Conservation (phyloP, 2,888 invertebrate genomes). For the Digitonthophagus gazella region DNA sequence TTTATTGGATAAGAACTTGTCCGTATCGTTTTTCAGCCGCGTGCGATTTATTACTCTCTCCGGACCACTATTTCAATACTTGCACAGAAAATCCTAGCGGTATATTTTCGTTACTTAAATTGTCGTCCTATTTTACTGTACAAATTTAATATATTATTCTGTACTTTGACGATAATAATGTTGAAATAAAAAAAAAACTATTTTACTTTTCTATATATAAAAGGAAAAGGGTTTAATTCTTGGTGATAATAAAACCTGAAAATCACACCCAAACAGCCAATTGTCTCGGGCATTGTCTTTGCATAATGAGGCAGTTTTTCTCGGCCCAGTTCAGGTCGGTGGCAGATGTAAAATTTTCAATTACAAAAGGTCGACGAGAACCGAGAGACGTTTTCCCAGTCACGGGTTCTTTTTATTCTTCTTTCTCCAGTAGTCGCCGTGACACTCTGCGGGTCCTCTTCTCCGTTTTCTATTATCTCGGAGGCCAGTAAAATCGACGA, state of each 20-base stretch:
- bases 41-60: not conserved
- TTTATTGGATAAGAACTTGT: constrained; percentile 11
- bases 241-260: not conserved
- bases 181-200: too few species aligned
- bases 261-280: not conserved
- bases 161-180: too few species aligned
- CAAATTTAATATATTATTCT: too few species aligned
- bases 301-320: constrained; percentile 9
- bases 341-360: constrained; percentile 16
- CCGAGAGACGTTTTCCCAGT: constrained; percentile 6
- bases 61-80: not conserved
- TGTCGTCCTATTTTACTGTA: not conserved
- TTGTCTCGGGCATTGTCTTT: constrained; percentile 4
- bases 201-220: too few species aligned
- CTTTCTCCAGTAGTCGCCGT: not conserved
- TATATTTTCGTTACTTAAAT: not conserved
- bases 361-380: constrained; percentile 12
- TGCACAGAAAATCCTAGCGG: not conserved
- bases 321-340: not conserved
- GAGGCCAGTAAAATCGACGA: constrained; percentile 20
- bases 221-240: not conserved
- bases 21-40: not conserved
- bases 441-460: constrained; percentile 1
- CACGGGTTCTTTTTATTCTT: constrained; percentile 8
- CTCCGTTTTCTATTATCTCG: constrained; percentile 12